phyloP scores from a whole-genome alignment of 2,113 vertebrate genomes.

The Charina bottae region DNA sequence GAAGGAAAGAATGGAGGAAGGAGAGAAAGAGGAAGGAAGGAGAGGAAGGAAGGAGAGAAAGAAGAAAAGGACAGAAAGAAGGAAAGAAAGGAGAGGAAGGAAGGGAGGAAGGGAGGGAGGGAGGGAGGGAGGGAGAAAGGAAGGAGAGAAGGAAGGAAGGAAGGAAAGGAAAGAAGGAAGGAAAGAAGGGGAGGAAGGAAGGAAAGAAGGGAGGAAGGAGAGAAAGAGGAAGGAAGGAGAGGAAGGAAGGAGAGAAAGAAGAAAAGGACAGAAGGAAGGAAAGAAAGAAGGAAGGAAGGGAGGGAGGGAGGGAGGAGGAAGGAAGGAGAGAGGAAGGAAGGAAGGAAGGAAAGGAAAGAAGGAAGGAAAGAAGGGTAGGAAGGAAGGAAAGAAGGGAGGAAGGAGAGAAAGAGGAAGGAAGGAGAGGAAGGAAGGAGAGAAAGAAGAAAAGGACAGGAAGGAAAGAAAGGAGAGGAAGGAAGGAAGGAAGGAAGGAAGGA shows the following conservation, averaged over 20 bases:
- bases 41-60: background rate
- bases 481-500: background rate
- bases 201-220: background rate
- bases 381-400: background rate
- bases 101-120: background rate
- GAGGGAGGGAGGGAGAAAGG: rapidly evolving
- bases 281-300: background rate
- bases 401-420: no score
- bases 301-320: background rate
- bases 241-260: background rate
- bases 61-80: background rate
- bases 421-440: rapidly evolving
- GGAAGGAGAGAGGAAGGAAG: rapidly evolving
- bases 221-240: background rate
- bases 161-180: background rate
- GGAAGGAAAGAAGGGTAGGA: rapidly evolving
- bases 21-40: rapidly evolving
- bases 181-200: background rate
- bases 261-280: no score
- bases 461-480: no score
- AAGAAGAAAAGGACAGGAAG: background rate
- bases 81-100: rapidly evolving
- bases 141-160: background rate
- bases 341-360: rapidly evolving
- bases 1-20: rapidly evolving